Conservation (phyloP, 2,888 invertebrate species). For the Abrostola tripartita region DNA sequence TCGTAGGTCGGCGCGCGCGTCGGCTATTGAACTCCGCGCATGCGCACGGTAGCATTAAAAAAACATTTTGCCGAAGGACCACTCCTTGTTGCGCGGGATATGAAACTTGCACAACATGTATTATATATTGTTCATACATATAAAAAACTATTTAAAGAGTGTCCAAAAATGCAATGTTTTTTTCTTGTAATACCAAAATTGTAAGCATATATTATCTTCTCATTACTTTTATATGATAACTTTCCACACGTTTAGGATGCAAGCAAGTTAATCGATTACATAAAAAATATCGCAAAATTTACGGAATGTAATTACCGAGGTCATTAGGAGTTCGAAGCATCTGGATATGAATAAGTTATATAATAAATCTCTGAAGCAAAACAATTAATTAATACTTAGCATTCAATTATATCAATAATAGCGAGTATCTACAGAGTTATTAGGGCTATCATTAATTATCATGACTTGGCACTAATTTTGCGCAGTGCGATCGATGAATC, state of each 20-base stretch:
- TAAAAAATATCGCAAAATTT: no score
- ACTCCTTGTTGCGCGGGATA: not conserved
- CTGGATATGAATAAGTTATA: slow-evolving; percentile 4
- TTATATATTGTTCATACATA: not conserved
- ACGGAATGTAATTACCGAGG: not conserved
- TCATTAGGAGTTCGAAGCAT: not conserved
- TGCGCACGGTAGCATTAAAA: slow-evolving; percentile 20
- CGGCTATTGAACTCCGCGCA: slow-evolving; percentile 60
- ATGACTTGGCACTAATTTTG: not conserved
- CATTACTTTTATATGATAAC: no score
- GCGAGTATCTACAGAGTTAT: not conserved
- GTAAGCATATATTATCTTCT: no score
- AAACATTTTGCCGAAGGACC: slow-evolving; percentile 12
- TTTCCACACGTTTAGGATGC: no score
- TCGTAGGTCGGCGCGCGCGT: slow-evolving; percentile 67
- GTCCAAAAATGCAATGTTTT: no score
- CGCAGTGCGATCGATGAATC: not conserved
- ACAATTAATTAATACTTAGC: slow-evolving; percentile 12
- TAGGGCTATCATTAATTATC: slow-evolving; percentile 5
- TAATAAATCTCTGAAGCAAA: slow-evolving; percentile 9
- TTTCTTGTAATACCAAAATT: no score
- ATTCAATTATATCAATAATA: slow-evolving; percentile 25
- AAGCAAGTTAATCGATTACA: no score
- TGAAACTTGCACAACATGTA: not conserved
- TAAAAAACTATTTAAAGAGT: no score